phyloP scores from a whole-genome alignment of 2,888 invertebrate genomes.

The Eristalis tenax region DNA sequence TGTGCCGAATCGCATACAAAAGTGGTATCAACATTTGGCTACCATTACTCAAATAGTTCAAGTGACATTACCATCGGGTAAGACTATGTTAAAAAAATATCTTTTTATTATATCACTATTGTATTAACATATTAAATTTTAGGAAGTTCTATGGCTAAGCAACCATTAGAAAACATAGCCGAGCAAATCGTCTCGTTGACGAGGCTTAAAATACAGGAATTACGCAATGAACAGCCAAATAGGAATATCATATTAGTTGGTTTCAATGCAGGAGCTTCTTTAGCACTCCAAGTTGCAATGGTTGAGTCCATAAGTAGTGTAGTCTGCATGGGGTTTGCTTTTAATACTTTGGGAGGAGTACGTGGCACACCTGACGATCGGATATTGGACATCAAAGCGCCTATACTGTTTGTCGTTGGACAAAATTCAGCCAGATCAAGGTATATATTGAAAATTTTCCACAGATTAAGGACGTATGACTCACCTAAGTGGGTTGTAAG shows the following conservation, averaged over 20 bases:
- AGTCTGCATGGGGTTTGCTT: conserved; percentile 90
- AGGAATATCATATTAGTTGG: conserved; percentile 89
- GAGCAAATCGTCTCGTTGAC: conserved; percentile 86
- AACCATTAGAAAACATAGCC: conserved; percentile 82
- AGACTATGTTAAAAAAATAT: conserved; percentile 10
- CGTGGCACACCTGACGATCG: conserved; percentile 90
- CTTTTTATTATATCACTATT: not conserved
- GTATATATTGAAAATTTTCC: conserved; percentile 74
- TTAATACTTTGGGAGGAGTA: conserved; percentile 87
- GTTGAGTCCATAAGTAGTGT: conserved; percentile 88
- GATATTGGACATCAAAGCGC: conserved; percentile 87
- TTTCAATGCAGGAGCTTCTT: conserved; percentile 88
- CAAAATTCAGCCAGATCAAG: conserved; percentile 86
- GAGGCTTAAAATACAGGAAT: conserved; percentile 87
- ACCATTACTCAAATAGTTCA: conserved; percentile 86
- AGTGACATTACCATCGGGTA: conserved; percentile 78
- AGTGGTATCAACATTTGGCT: conserved; percentile 87
- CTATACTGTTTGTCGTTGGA: conserved; percentile 90
- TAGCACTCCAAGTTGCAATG: conserved; percentile 89
- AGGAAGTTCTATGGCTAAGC: conserved; percentile 77
- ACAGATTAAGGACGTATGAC: too few relatives aligned
- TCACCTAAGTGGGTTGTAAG: too few relatives aligned
- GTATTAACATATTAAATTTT: not conserved
- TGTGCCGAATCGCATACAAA: conserved; percentile 84
- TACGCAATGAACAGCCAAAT: conserved; percentile 85